Evolutionary conservation across 1,140 invertebrate genomes (phyloP), one percentile per base, ranked within the genome.

Genomic region (Muscidifurax raptorellus): DNA sequence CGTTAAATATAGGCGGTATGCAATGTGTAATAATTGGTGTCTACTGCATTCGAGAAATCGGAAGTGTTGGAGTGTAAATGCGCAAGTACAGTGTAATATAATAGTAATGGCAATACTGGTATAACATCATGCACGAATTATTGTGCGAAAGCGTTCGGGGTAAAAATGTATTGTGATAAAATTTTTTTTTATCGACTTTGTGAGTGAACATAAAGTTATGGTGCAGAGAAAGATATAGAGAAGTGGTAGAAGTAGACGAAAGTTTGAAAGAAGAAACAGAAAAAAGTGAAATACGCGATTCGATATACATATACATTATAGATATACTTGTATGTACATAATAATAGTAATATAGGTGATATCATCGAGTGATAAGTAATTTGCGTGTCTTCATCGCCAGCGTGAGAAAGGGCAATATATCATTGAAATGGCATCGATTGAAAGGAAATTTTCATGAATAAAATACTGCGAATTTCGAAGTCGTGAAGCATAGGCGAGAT

Each of bases 191-290:
- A 83, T n/a, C 5, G 18, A 32, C 30, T 76, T 67, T 78, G 15
- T 71, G 27, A 71, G n/a, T 59, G 74, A 76, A 32, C n/a, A 32
- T 36, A 76, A 78, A 78, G 69, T 18, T 69, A 36, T 71, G 78
- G 40, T 79, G 28, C 76, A 87, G 30, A 87, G 30, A 75, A 75
- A 84, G 80, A 80, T 32, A 76, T 52, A 87, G 78, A 89, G 64
- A 86, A 85, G 59, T 71, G 74, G 7, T 44, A 88, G 81, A 87
- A 82, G 85, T 79, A 86, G 83, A 86, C 80, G 27, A 27, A 79
- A 67, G 71, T 64, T 86, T 75, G 85, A 83, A 52, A 85, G 83
- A 85, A 85, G 32, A 86, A 28, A 86, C 4, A 75, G 81, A 30
- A 69, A 76, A 13, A 86, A 82, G 74, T 79, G 47, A 83, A 27